Conservation (phyloP, 1,140 invertebrate genomes). For the Pristionchus pacificus region DNA sequence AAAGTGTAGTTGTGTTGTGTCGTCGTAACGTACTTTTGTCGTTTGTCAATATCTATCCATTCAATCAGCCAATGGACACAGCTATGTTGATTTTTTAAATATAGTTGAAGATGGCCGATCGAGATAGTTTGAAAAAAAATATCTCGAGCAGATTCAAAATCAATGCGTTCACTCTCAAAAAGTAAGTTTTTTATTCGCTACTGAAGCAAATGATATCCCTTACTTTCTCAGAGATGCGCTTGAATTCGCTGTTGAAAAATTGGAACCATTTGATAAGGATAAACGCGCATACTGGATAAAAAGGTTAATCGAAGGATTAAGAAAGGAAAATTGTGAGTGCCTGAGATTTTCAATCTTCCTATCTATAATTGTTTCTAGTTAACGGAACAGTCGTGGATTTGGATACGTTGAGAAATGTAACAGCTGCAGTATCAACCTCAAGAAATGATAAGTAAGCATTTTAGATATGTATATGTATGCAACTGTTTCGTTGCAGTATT, state of each 20-base stretch:
- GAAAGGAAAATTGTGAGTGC: slow-evolving; percentile 22
- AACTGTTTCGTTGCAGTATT: neutral
- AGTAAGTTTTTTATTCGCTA: slow-evolving; percentile 10
- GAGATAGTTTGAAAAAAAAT: slow-evolving; percentile 1
- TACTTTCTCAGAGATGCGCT: slow-evolving; percentile 32
- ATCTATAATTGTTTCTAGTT: slow-evolving; percentile 10
- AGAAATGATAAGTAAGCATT: neutral
- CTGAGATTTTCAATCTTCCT: slow-evolving; percentile 14
- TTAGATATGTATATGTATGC: too few relatives aligned
- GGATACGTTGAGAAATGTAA: neutral
- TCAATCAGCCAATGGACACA: too few relatives aligned
- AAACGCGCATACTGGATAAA: slow-evolving; percentile 25
- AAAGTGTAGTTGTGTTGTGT: too few relatives aligned
- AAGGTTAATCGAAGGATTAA: slow-evolving; percentile 16
- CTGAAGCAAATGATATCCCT: neutral
- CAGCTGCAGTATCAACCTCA: neutral
- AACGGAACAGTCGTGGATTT: neutral
- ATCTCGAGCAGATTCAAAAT: slow-evolving; percentile 14
- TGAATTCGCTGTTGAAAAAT: slow-evolving; percentile 18
- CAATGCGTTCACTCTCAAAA: slow-evolving; percentile 21
- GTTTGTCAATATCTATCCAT: too few relatives aligned
- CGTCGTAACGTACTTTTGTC: too few relatives aligned
- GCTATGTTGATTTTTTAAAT: too few relatives aligned
- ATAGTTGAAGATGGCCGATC: slow-evolving; percentile 5
- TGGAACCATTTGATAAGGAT: slow-evolving; percentile 18